Conservation (phyloP, 2,797 vertebrate species). For the Oreochromis grahami region DNA sequence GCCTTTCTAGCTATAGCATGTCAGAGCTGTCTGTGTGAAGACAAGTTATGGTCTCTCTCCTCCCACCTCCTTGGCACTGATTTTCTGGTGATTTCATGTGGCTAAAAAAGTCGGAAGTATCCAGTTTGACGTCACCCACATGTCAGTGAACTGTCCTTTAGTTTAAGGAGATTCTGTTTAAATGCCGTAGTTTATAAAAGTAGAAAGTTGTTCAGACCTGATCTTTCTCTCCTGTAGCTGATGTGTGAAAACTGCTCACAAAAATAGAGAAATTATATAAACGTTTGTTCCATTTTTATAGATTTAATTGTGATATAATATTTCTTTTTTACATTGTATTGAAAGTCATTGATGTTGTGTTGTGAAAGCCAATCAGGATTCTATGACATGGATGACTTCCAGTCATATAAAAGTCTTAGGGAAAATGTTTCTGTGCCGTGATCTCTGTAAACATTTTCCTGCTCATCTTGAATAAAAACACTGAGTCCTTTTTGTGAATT, state of each 20-base stretch:
- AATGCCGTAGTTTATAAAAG: neutral
- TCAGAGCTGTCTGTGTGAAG: neutral
- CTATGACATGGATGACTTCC: neutral
- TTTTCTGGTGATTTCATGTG: neutral
- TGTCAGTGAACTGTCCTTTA: neutral
- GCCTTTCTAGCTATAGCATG: neutral
- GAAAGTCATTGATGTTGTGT: neutral
- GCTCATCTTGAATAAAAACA: no score
- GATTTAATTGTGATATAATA: neutral
- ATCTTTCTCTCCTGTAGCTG: neutral
- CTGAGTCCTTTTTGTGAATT: neutral
- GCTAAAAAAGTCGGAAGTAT: neutral
- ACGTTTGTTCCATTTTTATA: neutral
- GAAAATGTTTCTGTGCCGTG: neutral
- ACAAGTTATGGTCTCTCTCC: neutral
- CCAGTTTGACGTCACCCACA: fast-evolving
- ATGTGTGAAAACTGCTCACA: neutral
- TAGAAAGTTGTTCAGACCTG: neutral
- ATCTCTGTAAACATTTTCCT: neutral
- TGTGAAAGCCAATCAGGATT: neutral
- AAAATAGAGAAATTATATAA: neutral
- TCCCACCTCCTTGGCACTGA: neutral
- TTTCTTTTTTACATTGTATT: neutral
- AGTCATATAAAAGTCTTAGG: neutral
- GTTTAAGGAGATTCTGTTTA: neutral